Evolutionary conservation across 1,140 invertebrate species (phyloP).

Genomic region (Achatina immaculata): DNA sequence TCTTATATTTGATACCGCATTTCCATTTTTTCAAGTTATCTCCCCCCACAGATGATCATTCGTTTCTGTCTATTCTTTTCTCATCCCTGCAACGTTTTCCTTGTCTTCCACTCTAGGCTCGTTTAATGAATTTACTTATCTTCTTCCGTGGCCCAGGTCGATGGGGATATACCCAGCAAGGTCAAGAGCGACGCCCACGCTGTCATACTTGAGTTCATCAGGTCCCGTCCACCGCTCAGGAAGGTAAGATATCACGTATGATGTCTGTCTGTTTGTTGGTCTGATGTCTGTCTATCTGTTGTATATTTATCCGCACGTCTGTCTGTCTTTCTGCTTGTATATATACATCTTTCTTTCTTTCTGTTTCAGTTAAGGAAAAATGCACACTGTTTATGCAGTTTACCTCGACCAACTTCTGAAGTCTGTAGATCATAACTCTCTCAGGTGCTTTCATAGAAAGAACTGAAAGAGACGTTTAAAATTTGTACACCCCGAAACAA

Average conservation of each 20-base stretch:
- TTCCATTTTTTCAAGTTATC: too few species aligned
- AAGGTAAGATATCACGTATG: conserved; percentile 78
- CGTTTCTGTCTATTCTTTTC: too few species aligned
- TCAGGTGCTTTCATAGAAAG: too few species aligned
- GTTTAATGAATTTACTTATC: neutral
- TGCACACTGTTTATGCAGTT: too few species aligned
- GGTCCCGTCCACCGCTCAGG: conserved; percentile 92
- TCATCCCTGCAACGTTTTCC: too few species aligned
- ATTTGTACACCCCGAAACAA: too few species aligned
- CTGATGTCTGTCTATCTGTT: neutral
- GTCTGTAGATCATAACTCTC: too few species aligned
- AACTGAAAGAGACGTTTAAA: too few species aligned
- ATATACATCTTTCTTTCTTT: neutral
- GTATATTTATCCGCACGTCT: neutral
- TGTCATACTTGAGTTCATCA: conserved; percentile 95
- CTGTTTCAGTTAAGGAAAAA: too few species aligned
- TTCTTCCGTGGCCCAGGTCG: conserved; percentile 50
- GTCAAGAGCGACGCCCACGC: conserved; percentile 94
- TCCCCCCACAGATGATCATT: too few species aligned
- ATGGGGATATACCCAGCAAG: conserved; percentile 84
- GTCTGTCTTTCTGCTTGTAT: neutral
- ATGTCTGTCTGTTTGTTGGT: neutral
- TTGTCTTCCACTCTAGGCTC: conserved; percentile 73
- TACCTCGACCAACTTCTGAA: too few species aligned
- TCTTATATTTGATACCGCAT: too few species aligned